These are phyloP conservation scores for Megalopta genalis DNA, from an alignment of 1,140 invertebrate species.

Conservation along the genomic window DNA sequence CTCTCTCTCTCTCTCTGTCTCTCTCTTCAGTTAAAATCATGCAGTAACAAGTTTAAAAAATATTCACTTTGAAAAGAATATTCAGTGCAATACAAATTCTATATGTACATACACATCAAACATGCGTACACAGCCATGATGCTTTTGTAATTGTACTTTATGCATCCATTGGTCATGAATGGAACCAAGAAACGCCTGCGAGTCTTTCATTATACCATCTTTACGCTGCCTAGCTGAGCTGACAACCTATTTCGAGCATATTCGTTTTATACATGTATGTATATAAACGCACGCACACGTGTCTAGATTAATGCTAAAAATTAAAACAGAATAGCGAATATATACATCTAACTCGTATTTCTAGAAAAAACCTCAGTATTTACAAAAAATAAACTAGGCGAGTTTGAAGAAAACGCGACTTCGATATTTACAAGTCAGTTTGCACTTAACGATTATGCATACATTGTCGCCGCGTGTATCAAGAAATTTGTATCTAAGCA, in stretches of 20 bases:
- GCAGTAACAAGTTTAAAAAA: background rate
- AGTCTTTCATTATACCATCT: background rate
- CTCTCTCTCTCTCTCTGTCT: no score
- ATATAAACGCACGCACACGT: background rate
- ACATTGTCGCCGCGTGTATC: no score
- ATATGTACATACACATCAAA: constrained; percentile 1
- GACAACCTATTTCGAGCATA: background rate
- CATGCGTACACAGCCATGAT: background rate
- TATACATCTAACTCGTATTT: background rate
- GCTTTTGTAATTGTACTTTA: background rate
- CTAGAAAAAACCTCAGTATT: background rate
- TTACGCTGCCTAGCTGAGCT: background rate
- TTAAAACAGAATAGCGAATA: background rate
- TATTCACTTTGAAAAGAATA: background rate
- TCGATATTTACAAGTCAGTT: background rate
- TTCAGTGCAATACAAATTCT: background rate
- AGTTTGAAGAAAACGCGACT: background rate
- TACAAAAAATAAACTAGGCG: background rate
- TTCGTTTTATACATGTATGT: background rate
- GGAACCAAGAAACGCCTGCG: constrained; percentile 10
- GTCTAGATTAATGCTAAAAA: background rate
- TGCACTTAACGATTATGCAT: no score
- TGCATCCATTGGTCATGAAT: constrained; percentile 20
- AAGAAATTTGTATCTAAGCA: background rate
- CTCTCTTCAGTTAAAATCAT: background rate